Percentiles rank a stretch among this genome's conserved stretches.
Conservation (phyloP, 2,888 invertebrate species). For the Cephalotes varians region DNA sequence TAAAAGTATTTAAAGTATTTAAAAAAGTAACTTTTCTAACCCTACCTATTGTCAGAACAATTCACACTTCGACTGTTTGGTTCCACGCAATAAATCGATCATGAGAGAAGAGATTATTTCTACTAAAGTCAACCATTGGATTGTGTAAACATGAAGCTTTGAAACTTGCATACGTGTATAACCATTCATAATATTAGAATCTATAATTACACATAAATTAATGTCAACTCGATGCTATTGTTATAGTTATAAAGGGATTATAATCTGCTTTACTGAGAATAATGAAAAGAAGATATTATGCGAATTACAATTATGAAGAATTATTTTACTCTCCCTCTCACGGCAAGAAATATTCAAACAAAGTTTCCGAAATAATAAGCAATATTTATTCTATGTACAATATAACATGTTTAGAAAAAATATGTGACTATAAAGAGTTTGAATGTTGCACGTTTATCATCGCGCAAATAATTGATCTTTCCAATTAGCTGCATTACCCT, state of each 20-base stretch:
- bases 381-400: constrained; percentile 72
- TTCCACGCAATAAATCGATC: background rate
- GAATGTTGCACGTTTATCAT: constrained; percentile 21
- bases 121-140: constrained; percentile 24
- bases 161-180: background rate
- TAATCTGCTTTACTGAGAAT: background rate
- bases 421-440: constrained; percentile 61
- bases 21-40: too few relatives aligned
- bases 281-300: background rate
- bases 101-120: background rate
- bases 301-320: too few relatives aligned
- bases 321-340: background rate
- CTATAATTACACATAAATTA: constrained; percentile 20
- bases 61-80: background rate
- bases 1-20: too few relatives aligned
- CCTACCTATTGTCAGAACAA: constrained; percentile 8
- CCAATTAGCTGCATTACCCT: background rate
- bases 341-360: background rate
- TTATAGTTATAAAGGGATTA: background rate
- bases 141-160: background rate
- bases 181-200: background rate
- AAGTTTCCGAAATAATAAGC: constrained; percentile 51
- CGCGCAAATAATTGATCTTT: constrained; percentile 11
- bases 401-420: constrained; percentile 74
- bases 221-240: background rate